Percentiles rank a stretch among this genome's conserved stretches.
These are phyloP conservation scores for Eupithecia subfuscata DNA, from an alignment of 2,888 invertebrate species.

Conservation along the genomic window DNA sequence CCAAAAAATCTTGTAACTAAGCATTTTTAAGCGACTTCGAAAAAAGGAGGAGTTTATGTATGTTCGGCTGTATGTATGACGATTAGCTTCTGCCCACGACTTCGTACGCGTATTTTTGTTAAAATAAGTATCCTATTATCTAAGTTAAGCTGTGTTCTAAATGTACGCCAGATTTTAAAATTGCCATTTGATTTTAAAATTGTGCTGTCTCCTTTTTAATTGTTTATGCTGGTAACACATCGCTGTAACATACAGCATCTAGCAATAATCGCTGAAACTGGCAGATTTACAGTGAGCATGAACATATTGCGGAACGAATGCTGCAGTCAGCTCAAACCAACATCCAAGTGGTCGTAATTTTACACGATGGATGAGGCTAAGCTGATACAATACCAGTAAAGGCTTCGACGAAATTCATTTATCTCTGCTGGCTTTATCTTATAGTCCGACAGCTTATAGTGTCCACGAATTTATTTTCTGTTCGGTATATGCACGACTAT, in stretches of 20 bases:
- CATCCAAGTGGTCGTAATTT: constrained; percentile 22
- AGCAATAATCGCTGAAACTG: constrained; percentile 9
- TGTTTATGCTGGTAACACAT: background rate
- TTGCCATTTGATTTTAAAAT: background rate
- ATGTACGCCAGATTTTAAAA: no score
- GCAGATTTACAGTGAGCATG: constrained; percentile 12
- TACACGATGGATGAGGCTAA: constrained; percentile 22
- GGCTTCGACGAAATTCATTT: background rate
- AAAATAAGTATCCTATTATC: no score
- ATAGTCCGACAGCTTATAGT: no score
- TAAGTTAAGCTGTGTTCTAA: no score
- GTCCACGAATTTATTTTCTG: no score
- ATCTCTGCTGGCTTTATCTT: background rate
- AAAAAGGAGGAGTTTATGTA: no score
- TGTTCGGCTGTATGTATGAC: no score
- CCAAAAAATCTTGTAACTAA: no score
- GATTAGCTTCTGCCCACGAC: no score
- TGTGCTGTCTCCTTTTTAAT: background rate
- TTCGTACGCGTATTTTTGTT: no score
- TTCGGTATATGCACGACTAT: no score
- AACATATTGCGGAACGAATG: constrained; percentile 20
- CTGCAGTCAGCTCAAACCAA: constrained; percentile 20
- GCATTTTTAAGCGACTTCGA: no score
- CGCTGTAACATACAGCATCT: background rate
- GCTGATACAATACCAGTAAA: constrained; percentile 11